Conservation (phyloP, 2,888 invertebrate genomes). For the Ochlodes sylvanus region DNA sequence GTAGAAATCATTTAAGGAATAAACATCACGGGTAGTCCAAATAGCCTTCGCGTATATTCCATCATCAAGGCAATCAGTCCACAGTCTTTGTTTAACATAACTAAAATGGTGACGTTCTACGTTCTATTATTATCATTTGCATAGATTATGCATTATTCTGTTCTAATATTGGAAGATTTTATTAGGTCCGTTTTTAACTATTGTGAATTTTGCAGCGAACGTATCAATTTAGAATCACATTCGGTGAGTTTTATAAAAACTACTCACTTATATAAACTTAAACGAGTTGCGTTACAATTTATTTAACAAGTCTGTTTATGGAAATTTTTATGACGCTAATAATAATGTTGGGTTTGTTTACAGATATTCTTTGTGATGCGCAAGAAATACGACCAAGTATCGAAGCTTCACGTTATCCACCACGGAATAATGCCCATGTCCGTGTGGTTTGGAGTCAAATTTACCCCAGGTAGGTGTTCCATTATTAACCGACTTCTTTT, state of each 20-base stretch:
- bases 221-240: too few relatives aligned
- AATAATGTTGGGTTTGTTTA: slow-evolving; percentile 46
- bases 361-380: slow-evolving; percentile 96
- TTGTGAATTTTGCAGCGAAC: background rate
- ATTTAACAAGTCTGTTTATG: too few relatives aligned
- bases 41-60: slow-evolving; percentile 28
- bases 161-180: slow-evolving; percentile 20
- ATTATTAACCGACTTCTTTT: too few relatives aligned
- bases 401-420: slow-evolving; percentile 96
- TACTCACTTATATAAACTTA: too few relatives aligned
- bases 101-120: slow-evolving; percentile 23
- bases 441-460: slow-evolving; percentile 96
- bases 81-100: slow-evolving; percentile 22
- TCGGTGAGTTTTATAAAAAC: too few relatives aligned
- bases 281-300: too few relatives aligned
- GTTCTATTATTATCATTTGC: slow-evolving; percentile 19
- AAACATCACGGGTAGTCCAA: slow-evolving; percentile 7
- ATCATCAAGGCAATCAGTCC: slow-evolving; percentile 20
- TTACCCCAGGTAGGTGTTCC: slow-evolving; percentile 89
- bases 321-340: too few relatives aligned
- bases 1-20: slow-evolving; percentile 18
- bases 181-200: background rate
- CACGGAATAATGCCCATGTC: slow-evolving; percentile 98
- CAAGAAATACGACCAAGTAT: slow-evolving; percentile 96
- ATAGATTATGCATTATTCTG: slow-evolving; percentile 19